phyloP scores from a whole-genome alignment of 2,797 vertebrate species.

The Pseudopleuronectes americanus region DNA sequence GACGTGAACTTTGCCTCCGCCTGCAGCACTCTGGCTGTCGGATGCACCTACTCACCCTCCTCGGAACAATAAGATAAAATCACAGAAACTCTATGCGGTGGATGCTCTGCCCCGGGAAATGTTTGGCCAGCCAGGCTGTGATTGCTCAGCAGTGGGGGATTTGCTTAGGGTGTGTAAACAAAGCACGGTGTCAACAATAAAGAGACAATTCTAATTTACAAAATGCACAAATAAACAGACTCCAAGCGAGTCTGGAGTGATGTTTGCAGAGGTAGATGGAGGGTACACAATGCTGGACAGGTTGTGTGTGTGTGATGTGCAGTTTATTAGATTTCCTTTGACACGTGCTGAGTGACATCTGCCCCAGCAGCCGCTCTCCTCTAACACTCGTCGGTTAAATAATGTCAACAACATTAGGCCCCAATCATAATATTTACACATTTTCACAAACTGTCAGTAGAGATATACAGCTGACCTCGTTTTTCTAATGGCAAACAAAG shows the following conservation, averaged over 20 bases:
- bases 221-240: constrained; percentile 56
- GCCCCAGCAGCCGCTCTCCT: constrained; percentile 15
- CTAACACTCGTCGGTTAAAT: constrained; percentile 16
- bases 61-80: constrained; percentile 23
- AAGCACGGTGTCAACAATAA: constrained; percentile 51
- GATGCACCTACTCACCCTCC: constrained; percentile 36
- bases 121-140: constrained; percentile 32
- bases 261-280: constrained; percentile 34
- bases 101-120: constrained; percentile 20
- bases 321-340: constrained; percentile 53
- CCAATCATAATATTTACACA: constrained; percentile 61
- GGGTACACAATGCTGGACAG: constrained; percentile 44
- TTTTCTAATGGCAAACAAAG: constrained; percentile 62
- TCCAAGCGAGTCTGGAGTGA: constrained; percentile 13
- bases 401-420: constrained; percentile 47
- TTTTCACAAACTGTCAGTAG: constrained; percentile 46
- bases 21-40: constrained; percentile 61
- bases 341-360: constrained; percentile 57
- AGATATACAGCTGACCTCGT: constrained; percentile 62
- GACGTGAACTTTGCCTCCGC: constrained; percentile 74
- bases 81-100: background rate
- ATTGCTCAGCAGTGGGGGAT: constrained; percentile 46
- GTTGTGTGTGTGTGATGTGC: constrained; percentile 29
- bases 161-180: constrained; percentile 52
- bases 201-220: constrained; percentile 54